Evolutionary conservation across 2,888 invertebrate genomes (phyloP), one percentile per base, ranked within the genome.

Genomic region (Schrankia costaestrigalis): DNA sequence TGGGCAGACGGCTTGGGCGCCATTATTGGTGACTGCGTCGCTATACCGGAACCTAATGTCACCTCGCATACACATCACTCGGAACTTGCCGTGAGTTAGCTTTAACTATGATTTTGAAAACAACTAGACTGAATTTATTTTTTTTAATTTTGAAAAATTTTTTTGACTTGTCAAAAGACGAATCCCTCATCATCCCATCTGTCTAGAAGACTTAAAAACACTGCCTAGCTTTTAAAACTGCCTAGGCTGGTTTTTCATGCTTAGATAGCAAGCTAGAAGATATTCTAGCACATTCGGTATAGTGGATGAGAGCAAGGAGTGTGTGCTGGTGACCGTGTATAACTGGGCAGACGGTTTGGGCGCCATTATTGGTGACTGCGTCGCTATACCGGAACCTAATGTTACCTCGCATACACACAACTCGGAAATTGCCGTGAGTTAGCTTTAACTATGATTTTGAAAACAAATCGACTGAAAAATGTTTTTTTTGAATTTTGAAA

Each of bases 291-390:
- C 95, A 19, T 95, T 95, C 78, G 95, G 94, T 62, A 77, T 96
- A 64, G 90, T 94, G 26, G 96, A 96, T 79, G 90, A 90, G 50
- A 90, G 91, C 35, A 90, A 91, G 78, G 85, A 87, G 1, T 94
- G 95, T 64, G 80, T 93, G 28, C 90, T 92, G 11, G 95, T 96
- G 40, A 94, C 94, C 1, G 91, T 96, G 26, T 97, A 95, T 80
- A 96, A 97, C 86, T 90, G 95, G 77, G 94, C 94, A 4, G 91
- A 92, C 63, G 94, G 94, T 0, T 92, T 92, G 67, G 96, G 96
- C 23, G 93, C 94, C 31, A 94, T 94, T 44, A 94, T 96, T 38
- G 96, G 96, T 1, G 95, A 97, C 82, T 90, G 93, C 14, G 93
- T 97, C 8, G 93, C 94, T 5, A 91, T 96, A 49, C 94, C 95